Base-by-base conservation (phyloP, 2,113 vertebrate genomes). In the Saguinus imperator region DNA sequence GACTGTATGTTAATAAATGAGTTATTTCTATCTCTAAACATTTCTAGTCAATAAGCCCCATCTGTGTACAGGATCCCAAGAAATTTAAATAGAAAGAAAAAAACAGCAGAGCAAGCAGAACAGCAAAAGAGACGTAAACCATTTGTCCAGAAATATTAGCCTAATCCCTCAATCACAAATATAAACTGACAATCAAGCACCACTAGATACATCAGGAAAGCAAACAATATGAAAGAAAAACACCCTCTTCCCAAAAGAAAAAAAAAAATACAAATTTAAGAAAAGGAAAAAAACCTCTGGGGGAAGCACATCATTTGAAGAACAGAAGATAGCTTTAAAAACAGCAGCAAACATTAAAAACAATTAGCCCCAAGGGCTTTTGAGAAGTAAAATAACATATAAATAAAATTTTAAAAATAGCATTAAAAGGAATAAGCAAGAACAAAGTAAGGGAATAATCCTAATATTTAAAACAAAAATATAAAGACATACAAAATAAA, bases 31-130 rank as follows among this genome's bases (percentile, higher is more conserved):
- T 55, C 87, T 73, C 61, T 85, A 76, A 89, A 79, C 37, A 83
- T 70, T 52, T 89, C 75, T 11, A 64, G 48, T 88, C 32, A 58
- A 32, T 52, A 86, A 76, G 25, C 16, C 23, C 61, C 61, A 77
- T 68, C 48, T n/a, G 11, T 37, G n/a, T 14, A 81, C 14, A 72
- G 10, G 29, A 37, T 17, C 27, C 4, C 68, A 89, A 76, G 11
- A 81, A 29, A n/a, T n/a, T 94, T n/a, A 76, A 55, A 29, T 93
- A 50, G 32, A 94, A 96, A 80, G 91, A 35, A 75, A 77, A 50
- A 14, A 32, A 32, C n/a, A 84, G 40, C 79, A 79, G n/a, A 72
- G 11, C 16, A 86, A 80, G 72, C 2, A 80, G 18, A 77, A 61
- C 2, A 55, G 37, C 52, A 76, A 72, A 68, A 27, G 61, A 96